Evolutionary conservation across 2,797 vertebrate genomes (phyloP).

Genomic region (Tamandua tetradactyla): DNA sequence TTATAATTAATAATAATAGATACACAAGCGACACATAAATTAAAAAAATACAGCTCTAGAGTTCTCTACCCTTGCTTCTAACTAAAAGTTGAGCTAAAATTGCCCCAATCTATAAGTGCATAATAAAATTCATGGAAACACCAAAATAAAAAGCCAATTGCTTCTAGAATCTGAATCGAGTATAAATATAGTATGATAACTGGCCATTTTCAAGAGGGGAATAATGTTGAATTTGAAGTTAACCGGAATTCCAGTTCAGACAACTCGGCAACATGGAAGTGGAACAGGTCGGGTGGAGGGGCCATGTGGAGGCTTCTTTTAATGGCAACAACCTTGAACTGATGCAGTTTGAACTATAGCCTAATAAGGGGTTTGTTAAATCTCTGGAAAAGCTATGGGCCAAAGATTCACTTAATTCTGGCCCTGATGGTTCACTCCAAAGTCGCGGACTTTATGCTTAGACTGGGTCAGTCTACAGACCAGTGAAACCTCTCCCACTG

Average conservation of each 20-base stretch:
- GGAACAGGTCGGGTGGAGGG: slow-evolving; percentile 71
- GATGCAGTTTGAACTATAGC: slow-evolving; percentile 74
- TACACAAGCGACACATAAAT: slow-evolving; percentile 84
- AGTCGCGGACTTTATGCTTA: slow-evolving; percentile 76
- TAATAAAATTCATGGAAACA: slow-evolving; percentile 84
- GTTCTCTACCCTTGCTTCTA: slow-evolving; percentile 82
- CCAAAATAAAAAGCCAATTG: slow-evolving; percentile 83
- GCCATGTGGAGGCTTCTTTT: slow-evolving; percentile 49
- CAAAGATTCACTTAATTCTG: slow-evolving; percentile 69
- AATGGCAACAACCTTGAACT: slow-evolving; percentile 73
- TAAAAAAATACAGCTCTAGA: slow-evolving; percentile 84
- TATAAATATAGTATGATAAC: slow-evolving; percentile 81
- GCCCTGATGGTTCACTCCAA: slow-evolving; percentile 76
- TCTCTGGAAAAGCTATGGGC: slow-evolving; percentile 73
- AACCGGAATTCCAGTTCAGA: slow-evolving; percentile 81
- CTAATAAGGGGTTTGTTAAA: slow-evolving; percentile 61
- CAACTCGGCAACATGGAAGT: slow-evolving; percentile 73
- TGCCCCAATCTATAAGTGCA: slow-evolving; percentile 75
- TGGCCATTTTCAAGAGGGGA: slow-evolving; percentile 81
- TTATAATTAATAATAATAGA: slow-evolving; percentile 85
- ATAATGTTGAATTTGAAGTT: slow-evolving; percentile 76
- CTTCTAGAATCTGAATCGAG: slow-evolving; percentile 81
- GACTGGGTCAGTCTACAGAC: slow-evolving; percentile 69
- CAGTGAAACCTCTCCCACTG: slow-evolving; percentile 67
- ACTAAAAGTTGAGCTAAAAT: slow-evolving; percentile 83